Evolutionary conservation across 2,888 invertebrate genomes (phyloP), one percentile per base, ranked within the genome.

Genomic region (Dusona sp.): DNA sequence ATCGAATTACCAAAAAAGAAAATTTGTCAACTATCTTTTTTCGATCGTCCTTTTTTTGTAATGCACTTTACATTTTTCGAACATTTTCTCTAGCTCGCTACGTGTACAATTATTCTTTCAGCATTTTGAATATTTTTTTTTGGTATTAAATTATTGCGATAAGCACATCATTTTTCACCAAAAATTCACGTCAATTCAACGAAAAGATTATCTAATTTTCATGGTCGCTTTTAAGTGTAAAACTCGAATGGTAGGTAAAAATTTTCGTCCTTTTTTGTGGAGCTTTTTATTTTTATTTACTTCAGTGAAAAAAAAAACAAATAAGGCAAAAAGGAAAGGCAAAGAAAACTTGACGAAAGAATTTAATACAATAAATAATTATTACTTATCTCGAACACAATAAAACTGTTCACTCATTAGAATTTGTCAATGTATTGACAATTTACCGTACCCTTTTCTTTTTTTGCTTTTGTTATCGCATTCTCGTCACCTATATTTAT

Each of bases 401-500:
- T 48, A 33, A 70, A 48, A 70, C 16, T 19, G 70, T 70, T n/a
- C 48, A 48, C 54, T 73, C 36, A 54, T 73, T 73, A 36, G 33
- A 42, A 36, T 73, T 25, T 29, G 42, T 42, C 42, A 36, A 38
- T 8, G 36, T 22, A 38, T 42, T 42, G 38, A 75, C 33, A n/a
- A 61, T 61, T 57, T 42, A 29, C 11, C 73, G 48, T 19, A 54
- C 73, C 33, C 33, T n/a, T n/a, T n/a, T n/a, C 51, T 36, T 73
- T 48, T 65, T 22, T 36, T 36, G 4, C 33, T 79, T 36, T 57
- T 33, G 54, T 70, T 79, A 72, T 79, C 79, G 79, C 48, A 48
- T 70, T 48, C 33, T 48, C 48, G 65, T 45, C 29, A 72, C 70
- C 70, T 72, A 79, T 79, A 79, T 79, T 72, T 72, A 72, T 79